Evolutionary conservation across 2,888 invertebrate genomes (phyloP).

Genomic region (Bellardia bayeri): DNA sequence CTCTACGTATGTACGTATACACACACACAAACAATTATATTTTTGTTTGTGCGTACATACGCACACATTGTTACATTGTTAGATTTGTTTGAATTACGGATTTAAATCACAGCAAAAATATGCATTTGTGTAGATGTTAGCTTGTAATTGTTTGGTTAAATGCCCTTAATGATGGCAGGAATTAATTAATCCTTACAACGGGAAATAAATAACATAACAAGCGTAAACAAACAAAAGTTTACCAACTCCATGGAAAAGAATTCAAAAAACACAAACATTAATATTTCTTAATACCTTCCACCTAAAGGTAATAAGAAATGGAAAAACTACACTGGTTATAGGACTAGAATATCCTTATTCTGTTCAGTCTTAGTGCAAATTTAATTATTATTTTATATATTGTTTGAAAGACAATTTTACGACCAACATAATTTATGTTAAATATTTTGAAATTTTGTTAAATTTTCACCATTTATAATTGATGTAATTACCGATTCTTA

Average conservation of each 20-base stretch:
- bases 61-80: neutral
- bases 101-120: neutral
- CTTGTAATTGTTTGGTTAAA: conserved; percentile 15
- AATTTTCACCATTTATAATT: too few species aligned
- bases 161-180: conserved; percentile 43
- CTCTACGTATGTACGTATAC: too few species aligned
- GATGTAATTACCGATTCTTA: too few species aligned
- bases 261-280: neutral
- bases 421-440: too few species aligned
- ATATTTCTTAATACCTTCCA: too few species aligned
- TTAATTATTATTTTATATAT: too few species aligned
- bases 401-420: too few species aligned
- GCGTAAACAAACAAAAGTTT: conserved; percentile 28
- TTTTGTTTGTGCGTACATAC: neutral
- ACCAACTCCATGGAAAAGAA: neutral
- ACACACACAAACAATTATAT: neutral
- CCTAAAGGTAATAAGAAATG: too few species aligned
- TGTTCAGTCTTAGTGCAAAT: too few species aligned
- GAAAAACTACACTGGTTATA: too few species aligned
- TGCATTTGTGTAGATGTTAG: neutral
- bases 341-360: too few species aligned
- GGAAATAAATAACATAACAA: conserved; percentile 45
- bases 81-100: neutral
- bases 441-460: too few species aligned
- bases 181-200: conserved; percentile 56